phyloP scores from a whole-genome alignment of 1,140 invertebrate genomes.

The Drosophila arizonae region DNA sequence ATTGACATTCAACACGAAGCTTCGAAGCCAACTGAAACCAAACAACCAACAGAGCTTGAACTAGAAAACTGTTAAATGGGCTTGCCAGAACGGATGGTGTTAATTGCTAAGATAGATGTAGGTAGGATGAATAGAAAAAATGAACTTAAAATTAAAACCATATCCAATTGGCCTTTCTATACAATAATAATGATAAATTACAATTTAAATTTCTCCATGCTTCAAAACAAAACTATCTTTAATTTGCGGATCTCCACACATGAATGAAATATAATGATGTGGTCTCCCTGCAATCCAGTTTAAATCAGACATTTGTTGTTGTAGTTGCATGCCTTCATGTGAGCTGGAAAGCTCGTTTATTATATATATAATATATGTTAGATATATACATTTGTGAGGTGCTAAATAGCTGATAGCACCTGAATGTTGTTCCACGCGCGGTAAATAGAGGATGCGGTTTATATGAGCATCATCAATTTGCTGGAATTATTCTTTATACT shows the following conservation, averaged over 20 bases:
- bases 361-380: background rate
- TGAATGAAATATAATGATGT: background rate
- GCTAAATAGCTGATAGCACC: constrained; percentile 50
- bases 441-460: background rate
- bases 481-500: background rate
- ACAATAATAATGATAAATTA: constrained; percentile 23
- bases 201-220: constrained; percentile 47
- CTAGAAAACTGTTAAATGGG: constrained; percentile 61
- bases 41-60: constrained; percentile 52
- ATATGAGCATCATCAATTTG: constrained; percentile 9
- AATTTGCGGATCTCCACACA: constrained; percentile 47
- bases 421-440: constrained; percentile 5
- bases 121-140: constrained; percentile 4
- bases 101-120: constrained; percentile 46
- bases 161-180: constrained; percentile 33
- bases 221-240: constrained; percentile 43
- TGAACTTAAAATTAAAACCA: background rate
- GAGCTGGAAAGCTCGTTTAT: background rate
- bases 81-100: constrained; percentile 58
- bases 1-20: constrained; percentile 65
- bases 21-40: constrained; percentile 1
- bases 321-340: constrained; percentile 57
- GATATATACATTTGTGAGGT: constrained; percentile 38
- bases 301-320: constrained; percentile 56
- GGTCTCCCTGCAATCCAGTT: constrained; percentile 53